phyloP scores from a whole-genome alignment of 2,797 vertebrate species.

The Pangasius mekongensis region DNA sequence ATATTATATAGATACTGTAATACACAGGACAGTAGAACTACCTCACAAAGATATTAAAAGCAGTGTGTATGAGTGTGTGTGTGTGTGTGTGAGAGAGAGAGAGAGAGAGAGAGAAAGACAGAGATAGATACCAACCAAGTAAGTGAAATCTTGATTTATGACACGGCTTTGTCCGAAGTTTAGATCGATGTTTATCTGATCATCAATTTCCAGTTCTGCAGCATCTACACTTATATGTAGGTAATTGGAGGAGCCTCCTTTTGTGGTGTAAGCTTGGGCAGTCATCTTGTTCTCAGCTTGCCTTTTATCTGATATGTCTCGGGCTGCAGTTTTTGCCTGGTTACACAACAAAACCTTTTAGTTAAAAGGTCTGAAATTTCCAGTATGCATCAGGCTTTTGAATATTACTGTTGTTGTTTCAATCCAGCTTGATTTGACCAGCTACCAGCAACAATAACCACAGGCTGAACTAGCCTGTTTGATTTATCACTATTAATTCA shows the following conservation, averaged over 20 bases:
- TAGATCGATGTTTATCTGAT: constrained; percentile 71
- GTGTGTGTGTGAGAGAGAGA: too few relatives aligned
- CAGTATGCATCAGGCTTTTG: not conserved
- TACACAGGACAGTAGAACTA: not conserved
- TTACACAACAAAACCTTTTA: not conserved
- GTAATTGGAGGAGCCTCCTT: constrained; percentile 65
- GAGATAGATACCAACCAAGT: constrained; percentile 70
- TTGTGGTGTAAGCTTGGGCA: constrained; percentile 67
- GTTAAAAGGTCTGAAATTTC: not conserved
- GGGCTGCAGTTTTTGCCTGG: constrained; percentile 67
- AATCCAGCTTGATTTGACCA: not conserved
- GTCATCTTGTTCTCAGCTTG: constrained; percentile 69
- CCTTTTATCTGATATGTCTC: not conserved
- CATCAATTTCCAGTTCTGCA: constrained; percentile 63
- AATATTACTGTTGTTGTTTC: not conserved
- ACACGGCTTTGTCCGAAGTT: constrained; percentile 47
- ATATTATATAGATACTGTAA: not conserved
- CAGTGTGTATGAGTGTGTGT: not conserved
- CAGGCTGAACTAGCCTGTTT: too few relatives aligned
- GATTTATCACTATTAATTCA: too few relatives aligned
- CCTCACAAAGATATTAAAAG: not conserved
- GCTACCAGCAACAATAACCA: not conserved
- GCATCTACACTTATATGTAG: constrained; percentile 69
- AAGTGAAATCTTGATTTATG: constrained; percentile 71
- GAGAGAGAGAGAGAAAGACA: too few relatives aligned